A percentile compares a stretch with the other conserved stretches of the same genome.
Evolutionary conservation across 2,797 vertebrate genomes (phyloP).

Genomic region (Echiichthys vipera): DNA sequence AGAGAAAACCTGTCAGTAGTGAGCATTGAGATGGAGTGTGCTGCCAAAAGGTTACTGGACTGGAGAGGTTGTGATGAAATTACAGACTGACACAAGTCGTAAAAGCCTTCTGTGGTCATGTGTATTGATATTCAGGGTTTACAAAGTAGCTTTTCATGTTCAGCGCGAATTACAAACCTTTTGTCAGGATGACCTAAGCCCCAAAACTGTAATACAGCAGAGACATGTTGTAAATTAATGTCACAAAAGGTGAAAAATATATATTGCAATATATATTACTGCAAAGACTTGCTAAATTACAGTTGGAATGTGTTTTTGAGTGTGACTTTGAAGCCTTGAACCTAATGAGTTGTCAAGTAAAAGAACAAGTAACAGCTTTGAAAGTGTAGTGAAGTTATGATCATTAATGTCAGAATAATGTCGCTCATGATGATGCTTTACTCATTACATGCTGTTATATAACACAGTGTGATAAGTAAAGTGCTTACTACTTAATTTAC

Average conservation of each 20-base stretch:
- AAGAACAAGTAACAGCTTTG: slow-evolving; percentile 40
- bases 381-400: slow-evolving; percentile 50
- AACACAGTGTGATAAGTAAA: slow-evolving; percentile 37
- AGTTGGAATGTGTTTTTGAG: slow-evolving; percentile 40
- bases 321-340: slow-evolving; percentile 51
- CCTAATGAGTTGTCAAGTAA: slow-evolving; percentile 65
- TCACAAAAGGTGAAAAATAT: slow-evolving; percentile 54
- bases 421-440: slow-evolving; percentile 50
- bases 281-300: slow-evolving; percentile 54
- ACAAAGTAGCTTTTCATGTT: slow-evolving; percentile 38
- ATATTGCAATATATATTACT: slow-evolving; percentile 45
- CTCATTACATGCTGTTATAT: slow-evolving; percentile 58
- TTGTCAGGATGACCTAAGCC: slow-evolving; percentile 45
- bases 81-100: slow-evolving; percentile 43
- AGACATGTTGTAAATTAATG: slow-evolving; percentile 64
- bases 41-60: slow-evolving; percentile 65
- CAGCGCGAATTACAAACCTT: slow-evolving; percentile 34
- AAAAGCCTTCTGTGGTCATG: background rate
- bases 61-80: slow-evolving; percentile 68
- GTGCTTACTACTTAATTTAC: slow-evolving; percentile 32
- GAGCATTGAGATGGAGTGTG: slow-evolving; percentile 41
- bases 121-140: slow-evolving; percentile 37
- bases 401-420: slow-evolving; percentile 70
- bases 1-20: slow-evolving; percentile 50
- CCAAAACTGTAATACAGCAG: slow-evolving; percentile 35